Conservation (phyloP, 2,797 vertebrate genomes). For the Acestrorhynchus altus region DNA sequence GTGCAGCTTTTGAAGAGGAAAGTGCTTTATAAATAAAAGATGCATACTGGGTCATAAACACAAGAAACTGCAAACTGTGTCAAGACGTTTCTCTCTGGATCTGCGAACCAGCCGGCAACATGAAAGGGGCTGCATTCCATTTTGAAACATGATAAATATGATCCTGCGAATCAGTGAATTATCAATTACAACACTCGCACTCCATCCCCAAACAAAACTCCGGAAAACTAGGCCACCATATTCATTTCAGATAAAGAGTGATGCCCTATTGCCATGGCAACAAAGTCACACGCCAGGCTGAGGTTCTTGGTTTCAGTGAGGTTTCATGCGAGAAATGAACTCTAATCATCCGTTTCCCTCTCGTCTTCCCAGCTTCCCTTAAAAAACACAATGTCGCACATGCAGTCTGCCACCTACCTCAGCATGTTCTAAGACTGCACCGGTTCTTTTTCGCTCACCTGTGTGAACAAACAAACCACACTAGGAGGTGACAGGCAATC, state of each 20-base stretch:
- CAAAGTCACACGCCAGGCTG: conserved; percentile 11
- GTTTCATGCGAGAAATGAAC: not conserved
- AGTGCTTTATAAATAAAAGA: conserved; percentile 20
- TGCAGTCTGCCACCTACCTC: not conserved
- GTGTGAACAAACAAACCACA: conserved; percentile 8
- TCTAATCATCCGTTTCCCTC: not conserved
- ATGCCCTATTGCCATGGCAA: conserved; percentile 27
- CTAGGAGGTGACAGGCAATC: conserved; percentile 2
- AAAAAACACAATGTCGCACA: not conserved
- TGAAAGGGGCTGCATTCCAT: not conserved
- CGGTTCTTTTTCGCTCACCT: not conserved
- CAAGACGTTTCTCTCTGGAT: not conserved
- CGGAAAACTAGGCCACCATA: not conserved
- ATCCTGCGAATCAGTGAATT: not conserved
- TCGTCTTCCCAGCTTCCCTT: not conserved
- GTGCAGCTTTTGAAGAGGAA: not conserved
- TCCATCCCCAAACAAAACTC: not conserved
- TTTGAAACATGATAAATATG: not conserved
- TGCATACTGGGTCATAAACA: conserved; percentile 5
- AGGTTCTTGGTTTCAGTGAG: not conserved
- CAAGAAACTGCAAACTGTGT: conserved; percentile 4
- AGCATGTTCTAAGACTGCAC: not conserved
- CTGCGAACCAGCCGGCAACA: not conserved
- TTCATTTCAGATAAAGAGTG: not conserved
- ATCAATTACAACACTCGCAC: not conserved